Base-by-base conservation (phyloP, 2,888 invertebrate genomes). In the Andrena haemorrhoa region DNA sequence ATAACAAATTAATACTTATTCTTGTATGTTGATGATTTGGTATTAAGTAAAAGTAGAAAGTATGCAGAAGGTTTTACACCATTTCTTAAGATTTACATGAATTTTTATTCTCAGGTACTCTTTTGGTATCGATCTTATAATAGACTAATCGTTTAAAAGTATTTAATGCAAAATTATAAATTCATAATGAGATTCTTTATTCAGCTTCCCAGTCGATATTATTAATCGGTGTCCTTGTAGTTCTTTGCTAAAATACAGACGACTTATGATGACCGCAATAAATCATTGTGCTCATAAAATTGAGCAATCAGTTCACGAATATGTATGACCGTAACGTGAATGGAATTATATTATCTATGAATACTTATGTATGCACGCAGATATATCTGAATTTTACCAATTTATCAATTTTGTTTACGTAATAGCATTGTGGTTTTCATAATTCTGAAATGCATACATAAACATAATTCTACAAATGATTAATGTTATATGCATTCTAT, bases 101-200 rank as follows among this genome's bases (percentile, higher is more conserved):
- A 79, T 66, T 41, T 82, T 80, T 82, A 82, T 79, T 71, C 47
- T 75, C 75, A 82, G 79, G 82, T 79, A 80, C 82, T 56, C 23
- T 8, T 63, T 75, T 53, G 35, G 20, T 61, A 26, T 75, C 47
- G 47, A 63, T 33, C 23, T 33, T 79, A 79, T 73, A 70, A 65
- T 51, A 74, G 51, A 71, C 29, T 63, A 53, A 29, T 70, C 16
- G 23, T 79, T 64, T 12, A 68, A 31, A 65, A 63, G 16, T 53
- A 47, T 47, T 69, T 60, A 49, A 49, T 20, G 60, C 8, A 35
- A 72, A 70, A 51, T 81, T 68, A 31, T 16, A 4, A 35, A 33
- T 73, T 56, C 53, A n/a, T 53, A 64, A 47, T 20, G 83, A 83
- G 83, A 83, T 83, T 83, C 83, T 76, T 65, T 63, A 69, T 79